A percentile compares a stretch with the other conserved stretches of the same genome.
These are phyloP conservation scores for Melolontha melolontha DNA, from an alignment of 2,888 invertebrate species.

Conservation along the genomic window DNA sequence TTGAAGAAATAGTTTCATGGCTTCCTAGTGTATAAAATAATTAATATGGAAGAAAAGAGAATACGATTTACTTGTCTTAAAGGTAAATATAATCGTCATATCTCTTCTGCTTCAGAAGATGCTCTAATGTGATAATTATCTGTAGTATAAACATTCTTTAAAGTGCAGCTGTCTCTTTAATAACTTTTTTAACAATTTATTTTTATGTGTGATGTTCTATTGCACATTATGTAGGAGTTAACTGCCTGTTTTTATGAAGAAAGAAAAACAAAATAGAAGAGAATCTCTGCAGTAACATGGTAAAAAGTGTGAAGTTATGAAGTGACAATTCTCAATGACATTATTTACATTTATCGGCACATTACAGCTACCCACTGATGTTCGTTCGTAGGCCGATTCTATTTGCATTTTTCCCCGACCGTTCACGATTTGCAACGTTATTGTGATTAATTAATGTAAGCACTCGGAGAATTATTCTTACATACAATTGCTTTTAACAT, in stretches of 20 bases:
- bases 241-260: slow-evolving; percentile 7
- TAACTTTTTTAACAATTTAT: no score
- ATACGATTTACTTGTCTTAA: no score
- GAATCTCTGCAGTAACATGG: slow-evolving; percentile 56
- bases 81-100: no score
- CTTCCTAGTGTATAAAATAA: no score
- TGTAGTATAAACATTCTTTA: no score
- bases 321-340: slow-evolving; percentile 46
- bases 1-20: no score
- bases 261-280: slow-evolving; percentile 50
- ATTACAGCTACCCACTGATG: slow-evolving; percentile 39
- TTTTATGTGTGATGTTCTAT: background rate
- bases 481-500: slow-evolving; percentile 45
- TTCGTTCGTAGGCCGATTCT: slow-evolving; percentile 42
- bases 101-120: no score
- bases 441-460: slow-evolving; percentile 45
- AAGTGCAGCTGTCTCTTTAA: no score
- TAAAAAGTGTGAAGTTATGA: slow-evolving; percentile 59
- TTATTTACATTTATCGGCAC: slow-evolving; percentile 44
- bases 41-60: no score
- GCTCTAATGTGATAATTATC: no score
- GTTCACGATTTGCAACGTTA: slow-evolving; percentile 30
- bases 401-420: slow-evolving; percentile 37
- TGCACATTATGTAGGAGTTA: slow-evolving; percentile 16
- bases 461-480: slow-evolving; percentile 38